These are phyloP conservation scores for Chymomyza procnemis DNA, from an alignment of 2,888 invertebrate species.

Conservation along the genomic window DNA sequence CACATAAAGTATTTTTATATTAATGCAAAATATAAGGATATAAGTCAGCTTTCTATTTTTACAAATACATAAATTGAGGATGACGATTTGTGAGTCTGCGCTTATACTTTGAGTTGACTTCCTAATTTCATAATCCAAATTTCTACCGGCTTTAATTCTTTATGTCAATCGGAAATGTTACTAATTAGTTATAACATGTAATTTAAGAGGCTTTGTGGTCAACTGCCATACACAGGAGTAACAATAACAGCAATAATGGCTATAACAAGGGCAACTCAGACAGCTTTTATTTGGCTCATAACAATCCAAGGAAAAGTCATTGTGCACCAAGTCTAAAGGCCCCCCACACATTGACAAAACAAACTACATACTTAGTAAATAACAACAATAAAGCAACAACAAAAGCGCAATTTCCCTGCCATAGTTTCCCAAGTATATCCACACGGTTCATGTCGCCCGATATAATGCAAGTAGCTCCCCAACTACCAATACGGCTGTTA, in stretches of 20 bases:
- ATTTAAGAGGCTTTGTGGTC: constrained; percentile 53
- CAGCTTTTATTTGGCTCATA: constrained; percentile 26
- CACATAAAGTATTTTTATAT: constrained; percentile 61
- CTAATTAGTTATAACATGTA: constrained; percentile 65
- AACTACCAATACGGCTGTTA: constrained; percentile 49
- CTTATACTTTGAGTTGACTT: background rate
- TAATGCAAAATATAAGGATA: constrained; percentile 57
- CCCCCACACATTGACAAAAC: background rate
- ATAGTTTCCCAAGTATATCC: background rate
- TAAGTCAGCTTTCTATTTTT: background rate
- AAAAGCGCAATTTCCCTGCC: constrained; percentile 53
- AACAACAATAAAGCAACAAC: constrained; percentile 61
- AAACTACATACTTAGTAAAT: background rate
- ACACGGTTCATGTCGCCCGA: constrained; percentile 39
- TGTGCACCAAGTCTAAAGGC: constrained; percentile 42
- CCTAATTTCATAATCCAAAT: background rate
- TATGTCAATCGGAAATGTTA: constrained; percentile 21
- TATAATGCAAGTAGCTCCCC: constrained; percentile 53
- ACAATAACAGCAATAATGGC: constrained; percentile 10
- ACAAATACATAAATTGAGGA: background rate
- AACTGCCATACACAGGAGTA: constrained; percentile 18
- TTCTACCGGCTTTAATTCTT: background rate
- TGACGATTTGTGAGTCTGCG: background rate
- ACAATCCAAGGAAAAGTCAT: constrained; percentile 23
- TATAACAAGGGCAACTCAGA: constrained; percentile 43